These are phyloP conservation scores for Dendropsophus ebraccatus DNA, from an alignment of 2,113 vertebrate genomes.

Conservation along the genomic window DNA sequence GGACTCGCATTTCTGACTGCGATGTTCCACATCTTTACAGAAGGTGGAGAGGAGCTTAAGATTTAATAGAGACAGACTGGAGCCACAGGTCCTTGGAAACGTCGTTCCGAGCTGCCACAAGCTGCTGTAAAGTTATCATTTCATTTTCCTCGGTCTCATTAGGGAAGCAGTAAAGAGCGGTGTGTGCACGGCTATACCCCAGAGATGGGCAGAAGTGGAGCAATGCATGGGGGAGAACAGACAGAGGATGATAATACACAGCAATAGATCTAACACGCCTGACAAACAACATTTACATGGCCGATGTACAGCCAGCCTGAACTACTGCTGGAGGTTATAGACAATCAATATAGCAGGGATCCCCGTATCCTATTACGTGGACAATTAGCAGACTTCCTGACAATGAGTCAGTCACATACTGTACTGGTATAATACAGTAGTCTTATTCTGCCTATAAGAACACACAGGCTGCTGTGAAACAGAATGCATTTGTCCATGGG, in stretches of 20 bases:
- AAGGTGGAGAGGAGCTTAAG: conserved; percentile 13
- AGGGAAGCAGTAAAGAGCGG: not conserved
- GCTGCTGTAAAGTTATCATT: conserved; percentile 7
- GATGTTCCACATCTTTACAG: conserved; percentile 12
- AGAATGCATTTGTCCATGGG: too few species aligned
- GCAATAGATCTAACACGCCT: too few species aligned
- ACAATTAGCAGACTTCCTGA: too few species aligned
- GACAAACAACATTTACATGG: too few species aligned
- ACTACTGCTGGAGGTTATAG: not conserved
- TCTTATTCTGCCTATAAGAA: too few species aligned
- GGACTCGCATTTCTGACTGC: conserved; percentile 9
- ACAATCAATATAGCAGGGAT: too few species aligned
- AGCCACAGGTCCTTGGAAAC: conserved; percentile 23
- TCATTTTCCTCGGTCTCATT: conserved; percentile 26
- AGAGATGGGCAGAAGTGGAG: too few species aligned
- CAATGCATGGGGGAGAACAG: not conserved
- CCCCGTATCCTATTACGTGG: too few species aligned
- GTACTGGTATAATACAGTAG: too few species aligned
- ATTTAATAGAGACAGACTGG: conserved; percentile 37
- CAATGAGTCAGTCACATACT: too few species aligned
- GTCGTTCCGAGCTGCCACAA: conserved; percentile 16
- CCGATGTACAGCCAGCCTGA: too few species aligned
- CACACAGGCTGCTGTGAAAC: too few species aligned
- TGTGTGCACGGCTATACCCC: not conserved
- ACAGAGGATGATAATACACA: not conserved